Evolutionary conservation across 2,797 vertebrate genomes (phyloP).

Genomic region (Enteromius viviparus): DNA sequence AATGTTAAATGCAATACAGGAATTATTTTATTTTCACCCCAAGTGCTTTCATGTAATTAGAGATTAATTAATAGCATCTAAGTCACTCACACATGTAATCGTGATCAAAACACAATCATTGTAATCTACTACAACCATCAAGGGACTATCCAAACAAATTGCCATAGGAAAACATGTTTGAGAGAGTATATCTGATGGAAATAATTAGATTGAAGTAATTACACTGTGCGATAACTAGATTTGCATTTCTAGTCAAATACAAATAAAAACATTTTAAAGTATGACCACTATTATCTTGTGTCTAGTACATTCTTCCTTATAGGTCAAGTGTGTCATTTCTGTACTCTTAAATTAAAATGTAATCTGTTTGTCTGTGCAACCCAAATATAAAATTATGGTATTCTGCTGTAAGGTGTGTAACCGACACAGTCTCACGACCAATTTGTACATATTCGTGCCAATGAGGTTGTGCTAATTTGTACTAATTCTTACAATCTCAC

Average conservation of each 20-base stretch:
- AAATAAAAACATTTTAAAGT: not conserved
- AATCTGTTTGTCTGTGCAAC: not conserved
- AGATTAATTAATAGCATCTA: conserved; percentile 23
- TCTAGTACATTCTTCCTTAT: not conserved
- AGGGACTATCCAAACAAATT: conserved; percentile 25
- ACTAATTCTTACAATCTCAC: no score
- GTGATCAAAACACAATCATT: conserved; percentile 23
- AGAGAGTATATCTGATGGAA: conserved; percentile 7
- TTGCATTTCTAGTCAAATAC: not conserved
- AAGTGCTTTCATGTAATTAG: conserved; percentile 20
- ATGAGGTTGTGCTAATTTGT: no score
- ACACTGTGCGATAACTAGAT: not conserved
- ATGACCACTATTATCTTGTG: not conserved
- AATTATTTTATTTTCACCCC: conserved; percentile 13
- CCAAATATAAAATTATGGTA: no score
- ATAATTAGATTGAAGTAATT: conserved; percentile 1
- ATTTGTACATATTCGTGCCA: no score
- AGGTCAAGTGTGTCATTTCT: not conserved
- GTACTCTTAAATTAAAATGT: not conserved
- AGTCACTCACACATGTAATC: conserved; percentile 28
- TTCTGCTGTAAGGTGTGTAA: no score
- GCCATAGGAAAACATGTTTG: not conserved
- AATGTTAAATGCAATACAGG: not conserved
- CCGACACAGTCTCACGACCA: no score
- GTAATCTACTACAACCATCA: conserved; percentile 26